Percentiles rank a stretch among this genome's conserved stretches.
phyloP scores from a whole-genome alignment of 1,140 invertebrate genomes.

The Monochamus saltuarius region DNA sequence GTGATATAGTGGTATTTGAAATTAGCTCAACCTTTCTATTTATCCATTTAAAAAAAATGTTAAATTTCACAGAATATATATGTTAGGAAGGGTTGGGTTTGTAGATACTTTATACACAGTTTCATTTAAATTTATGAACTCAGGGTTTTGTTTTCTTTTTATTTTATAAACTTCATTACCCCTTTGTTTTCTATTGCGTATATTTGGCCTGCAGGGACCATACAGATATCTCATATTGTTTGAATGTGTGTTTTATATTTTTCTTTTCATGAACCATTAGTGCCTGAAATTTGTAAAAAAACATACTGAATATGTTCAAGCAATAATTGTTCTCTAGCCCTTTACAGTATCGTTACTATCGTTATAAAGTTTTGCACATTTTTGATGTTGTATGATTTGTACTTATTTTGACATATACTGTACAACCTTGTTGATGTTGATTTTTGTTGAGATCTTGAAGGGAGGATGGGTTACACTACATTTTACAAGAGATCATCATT shows the following conservation, averaged over 20 bases:
- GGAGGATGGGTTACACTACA: neutral
- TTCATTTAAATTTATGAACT: neutral
- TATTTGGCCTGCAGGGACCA: neutral
- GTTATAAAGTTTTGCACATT: slow-evolving; percentile 8
- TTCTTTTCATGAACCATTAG: slow-evolving; percentile 1
- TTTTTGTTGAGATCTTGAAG: neutral
- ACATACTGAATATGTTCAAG: slow-evolving; percentile 1
- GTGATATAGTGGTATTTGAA: neutral
- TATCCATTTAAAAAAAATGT: neutral
- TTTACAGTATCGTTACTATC: slow-evolving; percentile 1
- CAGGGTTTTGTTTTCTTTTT: neutral
- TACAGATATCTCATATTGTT: slow-evolving; percentile 1
- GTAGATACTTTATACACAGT: neutral
- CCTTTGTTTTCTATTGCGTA: neutral
- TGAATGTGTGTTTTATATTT: neutral
- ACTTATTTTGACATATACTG: neutral
- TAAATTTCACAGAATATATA: neutral
- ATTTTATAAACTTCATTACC: neutral
- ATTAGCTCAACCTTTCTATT: neutral
- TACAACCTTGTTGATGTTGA: neutral
- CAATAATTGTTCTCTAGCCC: slow-evolving; percentile 6
- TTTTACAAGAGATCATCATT: neutral
- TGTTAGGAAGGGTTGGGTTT: neutral
- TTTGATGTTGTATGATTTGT: neutral
- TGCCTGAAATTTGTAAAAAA: slow-evolving; percentile 12